phyloP scores from a whole-genome alignment of 2,888 invertebrate species.

The Andrena dorsata region DNA sequence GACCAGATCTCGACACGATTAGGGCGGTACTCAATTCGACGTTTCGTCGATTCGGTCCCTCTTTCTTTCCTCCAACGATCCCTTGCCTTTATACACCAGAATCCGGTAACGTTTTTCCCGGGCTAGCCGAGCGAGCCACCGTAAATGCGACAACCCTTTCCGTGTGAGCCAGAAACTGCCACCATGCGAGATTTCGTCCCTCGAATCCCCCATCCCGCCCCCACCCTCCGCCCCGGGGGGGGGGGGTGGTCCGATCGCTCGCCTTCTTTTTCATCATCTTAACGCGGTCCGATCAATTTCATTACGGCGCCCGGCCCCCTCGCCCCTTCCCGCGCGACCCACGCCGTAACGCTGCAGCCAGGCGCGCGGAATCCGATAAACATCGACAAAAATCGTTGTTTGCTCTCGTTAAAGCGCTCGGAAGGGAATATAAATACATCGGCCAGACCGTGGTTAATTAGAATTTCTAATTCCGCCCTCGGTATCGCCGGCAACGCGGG shows the following conservation, averaged over 20 bases:
- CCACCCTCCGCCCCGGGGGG: background rate
- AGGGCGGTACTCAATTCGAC: constrained; percentile 76
- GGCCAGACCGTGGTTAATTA: constrained; percentile 34
- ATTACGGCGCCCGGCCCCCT: background rate
- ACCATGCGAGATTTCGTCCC: constrained; percentile 39
- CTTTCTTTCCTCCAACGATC: constrained; percentile 68
- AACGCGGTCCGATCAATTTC: constrained; percentile 47
- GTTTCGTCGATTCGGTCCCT: constrained; percentile 70
- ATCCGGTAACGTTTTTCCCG: constrained; percentile 67
- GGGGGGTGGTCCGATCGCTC: background rate
- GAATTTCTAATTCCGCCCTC: constrained; percentile 49
- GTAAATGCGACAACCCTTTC: constrained; percentile 69
- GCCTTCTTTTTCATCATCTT: background rate
- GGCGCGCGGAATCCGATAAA: background rate
- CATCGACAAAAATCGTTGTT: constrained; percentile 45
- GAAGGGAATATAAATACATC: constrained; percentile 46
- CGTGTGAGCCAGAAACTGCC: constrained; percentile 63
- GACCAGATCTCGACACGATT: constrained; percentile 77
- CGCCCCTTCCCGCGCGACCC: background rate
- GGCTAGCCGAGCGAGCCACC: constrained; percentile 24
- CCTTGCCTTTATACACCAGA: constrained; percentile 60
- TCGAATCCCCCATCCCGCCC: background rate
- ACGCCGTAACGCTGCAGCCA: background rate
- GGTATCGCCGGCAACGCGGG: constrained; percentile 2
- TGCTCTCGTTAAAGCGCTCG: constrained; percentile 43